A percentile compares a stretch with the other conserved stretches of the same genome.
phyloP scores from a whole-genome alignment of 1,140 invertebrate genomes.

The Macrobrachium nipponense region DNA sequence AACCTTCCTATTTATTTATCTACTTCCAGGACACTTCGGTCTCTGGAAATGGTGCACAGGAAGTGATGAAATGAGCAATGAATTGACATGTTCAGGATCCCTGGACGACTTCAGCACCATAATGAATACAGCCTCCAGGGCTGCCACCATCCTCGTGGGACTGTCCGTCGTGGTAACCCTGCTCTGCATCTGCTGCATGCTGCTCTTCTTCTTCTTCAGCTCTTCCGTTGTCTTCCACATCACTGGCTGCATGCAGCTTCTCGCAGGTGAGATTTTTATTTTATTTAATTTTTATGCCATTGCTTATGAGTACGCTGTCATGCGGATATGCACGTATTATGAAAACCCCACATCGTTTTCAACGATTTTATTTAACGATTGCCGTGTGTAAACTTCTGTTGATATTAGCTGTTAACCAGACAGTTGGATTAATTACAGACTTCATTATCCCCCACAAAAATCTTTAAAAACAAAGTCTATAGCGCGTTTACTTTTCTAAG shows the following conservation, averaged over 20 bases:
- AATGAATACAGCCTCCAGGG: constrained; percentile 81
- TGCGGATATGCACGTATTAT: too few species aligned
- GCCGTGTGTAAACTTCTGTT: too few species aligned
- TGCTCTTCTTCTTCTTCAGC: constrained; percentile 94
- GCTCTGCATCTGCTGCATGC: constrained; percentile 86
- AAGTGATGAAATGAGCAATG: neutral
- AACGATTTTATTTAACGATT: too few species aligned
- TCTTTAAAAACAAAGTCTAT: too few species aligned
- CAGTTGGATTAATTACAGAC: too few species aligned
- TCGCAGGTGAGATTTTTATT: constrained; percentile 94
- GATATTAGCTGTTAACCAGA: too few species aligned
- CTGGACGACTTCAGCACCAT: constrained; percentile 87
- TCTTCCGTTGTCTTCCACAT: constrained; percentile 93
- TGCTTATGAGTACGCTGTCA: too few species aligned
- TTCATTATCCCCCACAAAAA: too few species aligned
- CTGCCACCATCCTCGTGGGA: constrained; percentile 88
- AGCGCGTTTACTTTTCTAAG: too few species aligned
- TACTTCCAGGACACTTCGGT: constrained; percentile 61
- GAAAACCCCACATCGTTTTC: neutral
- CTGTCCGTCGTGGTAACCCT: constrained; percentile 86
- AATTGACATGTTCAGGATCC: constrained; percentile 80
- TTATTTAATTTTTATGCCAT: too few species aligned
- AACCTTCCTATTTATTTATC: neutral
- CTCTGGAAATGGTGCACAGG: constrained; percentile 63
- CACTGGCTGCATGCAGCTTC: constrained; percentile 92